phyloP scores from a whole-genome alignment of 2,113 vertebrate species.

The Ophthalmolycus amberensis region DNA sequence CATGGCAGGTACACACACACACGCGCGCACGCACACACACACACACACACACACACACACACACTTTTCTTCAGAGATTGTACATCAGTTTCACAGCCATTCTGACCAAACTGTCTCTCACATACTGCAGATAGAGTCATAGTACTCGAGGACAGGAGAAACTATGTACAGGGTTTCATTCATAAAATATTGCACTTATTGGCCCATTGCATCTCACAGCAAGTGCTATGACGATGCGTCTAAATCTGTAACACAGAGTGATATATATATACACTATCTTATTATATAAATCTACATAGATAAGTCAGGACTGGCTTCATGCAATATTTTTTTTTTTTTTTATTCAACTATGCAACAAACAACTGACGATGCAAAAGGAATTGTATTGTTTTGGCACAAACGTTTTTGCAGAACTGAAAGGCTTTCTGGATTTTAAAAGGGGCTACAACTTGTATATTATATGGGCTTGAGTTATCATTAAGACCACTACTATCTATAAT shows the following conservation, averaged over 20 bases:
- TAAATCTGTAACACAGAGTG: constrained; percentile 80
- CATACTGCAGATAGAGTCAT: constrained; percentile 67
- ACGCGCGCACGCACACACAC: constrained; percentile 19
- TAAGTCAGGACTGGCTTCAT: constrained; percentile 87
- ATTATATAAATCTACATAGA: constrained; percentile 86
- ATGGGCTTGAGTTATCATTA: constrained; percentile 25
- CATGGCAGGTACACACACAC: constrained; percentile 55
- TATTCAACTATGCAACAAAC: constrained; percentile 70
- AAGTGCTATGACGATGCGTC: constrained; percentile 85
- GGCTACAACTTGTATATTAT: constrained; percentile 16
- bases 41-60: constrained; percentile 25
- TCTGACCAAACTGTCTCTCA: constrained; percentile 52
- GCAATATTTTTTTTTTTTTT: constrained; percentile 83
- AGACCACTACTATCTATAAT: constrained; percentile 32
- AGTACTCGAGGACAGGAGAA: constrained; percentile 80
- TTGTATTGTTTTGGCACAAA: constrained; percentile 71
- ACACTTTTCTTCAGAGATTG: constrained; percentile 28
- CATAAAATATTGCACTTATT: constrained; percentile 99
- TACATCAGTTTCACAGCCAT: constrained; percentile 51
- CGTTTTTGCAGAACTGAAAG: constrained; percentile 38
- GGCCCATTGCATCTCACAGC: constrained; percentile 95
- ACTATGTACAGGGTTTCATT: constrained; percentile 94
- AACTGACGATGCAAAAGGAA: constrained; percentile 51
- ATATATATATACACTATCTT: constrained; percentile 84
- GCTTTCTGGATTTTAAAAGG: constrained; percentile 37